These are phyloP conservation scores for Anhinga anhinga DNA, from an alignment of 2,113 vertebrate genomes.

Conservation along the genomic window DNA sequence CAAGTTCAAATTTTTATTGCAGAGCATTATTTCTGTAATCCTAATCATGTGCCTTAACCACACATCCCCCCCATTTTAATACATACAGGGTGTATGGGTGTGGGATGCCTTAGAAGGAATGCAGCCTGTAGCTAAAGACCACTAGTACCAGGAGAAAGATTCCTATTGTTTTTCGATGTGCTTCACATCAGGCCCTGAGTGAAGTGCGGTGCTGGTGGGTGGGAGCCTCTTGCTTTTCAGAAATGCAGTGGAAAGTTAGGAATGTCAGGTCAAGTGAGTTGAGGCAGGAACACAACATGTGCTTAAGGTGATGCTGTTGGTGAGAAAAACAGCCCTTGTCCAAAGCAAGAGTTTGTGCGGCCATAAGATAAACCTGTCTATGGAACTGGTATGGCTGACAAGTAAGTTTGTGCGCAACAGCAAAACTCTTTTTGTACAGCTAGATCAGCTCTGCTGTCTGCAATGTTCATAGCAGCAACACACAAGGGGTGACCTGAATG, in stretches of 20 bases:
- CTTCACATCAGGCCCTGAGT: background rate
- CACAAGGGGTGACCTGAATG: background rate
- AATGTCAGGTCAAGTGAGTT: background rate
- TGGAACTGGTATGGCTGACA: background rate
- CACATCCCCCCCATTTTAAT: background rate
- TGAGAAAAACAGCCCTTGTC: background rate
- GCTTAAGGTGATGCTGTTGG: background rate
- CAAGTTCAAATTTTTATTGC: background rate
- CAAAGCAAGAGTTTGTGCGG: background rate
- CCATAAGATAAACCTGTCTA: background rate
- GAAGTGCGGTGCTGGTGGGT: background rate
- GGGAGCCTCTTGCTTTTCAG: background rate
- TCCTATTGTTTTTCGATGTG: background rate
- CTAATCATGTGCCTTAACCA: background rate
- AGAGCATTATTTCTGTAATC: background rate
- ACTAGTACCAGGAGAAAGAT: background rate
- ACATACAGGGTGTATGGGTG: background rate
- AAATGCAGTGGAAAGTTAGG: background rate
- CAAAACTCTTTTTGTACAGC: background rate
- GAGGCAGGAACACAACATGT: background rate
- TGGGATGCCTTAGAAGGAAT: background rate
- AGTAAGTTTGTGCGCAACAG: background rate
- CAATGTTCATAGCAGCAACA: background rate
- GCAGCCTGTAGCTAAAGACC: conserved; percentile 10
- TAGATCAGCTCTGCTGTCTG: background rate